A percentile compares a stretch with the other conserved stretches of the same genome.
These are phyloP conservation scores for Oxyruncus cristatus DNA, from an alignment of 2,113 vertebrate genomes.

Conservation along the genomic window DNA sequence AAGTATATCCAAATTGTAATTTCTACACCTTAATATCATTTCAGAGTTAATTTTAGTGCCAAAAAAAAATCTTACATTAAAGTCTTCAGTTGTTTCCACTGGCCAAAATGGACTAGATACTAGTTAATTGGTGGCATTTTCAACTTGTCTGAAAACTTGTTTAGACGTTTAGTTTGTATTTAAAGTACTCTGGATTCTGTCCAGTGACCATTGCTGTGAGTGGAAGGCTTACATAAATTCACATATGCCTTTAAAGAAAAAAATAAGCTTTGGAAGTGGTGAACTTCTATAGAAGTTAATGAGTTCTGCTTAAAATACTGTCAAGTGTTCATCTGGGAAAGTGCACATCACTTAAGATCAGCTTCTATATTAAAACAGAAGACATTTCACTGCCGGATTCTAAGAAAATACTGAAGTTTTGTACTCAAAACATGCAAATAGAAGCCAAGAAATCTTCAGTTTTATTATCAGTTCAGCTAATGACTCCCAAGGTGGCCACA, in stretches of 20 bases:
- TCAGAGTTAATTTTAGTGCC: background rate
- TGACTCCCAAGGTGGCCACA: background rate
- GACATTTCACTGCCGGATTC: background rate
- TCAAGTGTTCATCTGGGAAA: background rate
- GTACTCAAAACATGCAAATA: background rate
- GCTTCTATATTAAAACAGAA: background rate
- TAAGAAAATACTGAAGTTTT: background rate
- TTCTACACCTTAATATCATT: background rate
- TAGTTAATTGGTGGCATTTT: background rate
- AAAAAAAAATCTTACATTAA: background rate
- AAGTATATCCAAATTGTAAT: background rate
- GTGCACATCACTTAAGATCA: background rate
- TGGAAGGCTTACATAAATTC: background rate
- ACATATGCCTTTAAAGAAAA: background rate
- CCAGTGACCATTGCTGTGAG: background rate
- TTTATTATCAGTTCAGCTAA: constrained; percentile 9
- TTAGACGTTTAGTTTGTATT: background rate
- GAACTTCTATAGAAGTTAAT: background rate
- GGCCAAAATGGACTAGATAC: background rate
- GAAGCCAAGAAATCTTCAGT: background rate
- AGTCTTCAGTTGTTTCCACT: background rate
- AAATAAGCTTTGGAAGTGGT: background rate
- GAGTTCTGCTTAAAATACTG: background rate
- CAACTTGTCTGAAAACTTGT: background rate
- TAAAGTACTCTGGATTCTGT: background rate